Conservation (phyloP, 2,113 vertebrate genomes). For the Rutilus rutilus region DNA sequence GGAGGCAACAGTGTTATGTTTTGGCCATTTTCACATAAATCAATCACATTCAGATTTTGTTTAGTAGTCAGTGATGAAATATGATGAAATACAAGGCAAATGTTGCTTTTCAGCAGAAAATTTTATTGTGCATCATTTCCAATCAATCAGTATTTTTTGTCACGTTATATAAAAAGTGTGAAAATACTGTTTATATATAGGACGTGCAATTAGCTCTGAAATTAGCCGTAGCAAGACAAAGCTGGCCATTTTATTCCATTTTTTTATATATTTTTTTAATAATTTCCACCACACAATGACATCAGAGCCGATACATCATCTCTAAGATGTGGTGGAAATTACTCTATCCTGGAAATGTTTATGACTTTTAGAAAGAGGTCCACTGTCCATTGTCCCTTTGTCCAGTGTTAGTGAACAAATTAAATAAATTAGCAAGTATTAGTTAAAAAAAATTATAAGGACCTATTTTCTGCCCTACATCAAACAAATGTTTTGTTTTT, state of each 20-base stretch:
- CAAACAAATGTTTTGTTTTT: no score
- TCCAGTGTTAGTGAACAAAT: not conserved
- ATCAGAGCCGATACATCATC: not conserved
- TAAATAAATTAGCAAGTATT: not conserved
- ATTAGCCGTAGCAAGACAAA: not conserved
- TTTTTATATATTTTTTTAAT: no score
- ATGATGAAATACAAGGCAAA: not conserved
- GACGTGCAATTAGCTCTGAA: not conserved
- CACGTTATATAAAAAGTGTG: not conserved
- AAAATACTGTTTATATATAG: not conserved
- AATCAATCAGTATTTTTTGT: not conserved
- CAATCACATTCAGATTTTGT: not conserved
- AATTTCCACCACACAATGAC: not conserved
- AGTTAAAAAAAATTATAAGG: no score
- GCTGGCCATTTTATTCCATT: not conserved
- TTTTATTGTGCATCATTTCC: conserved; percentile 20
- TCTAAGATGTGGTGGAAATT: not conserved
- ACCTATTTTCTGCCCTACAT: not conserved
- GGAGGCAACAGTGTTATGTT: not conserved
- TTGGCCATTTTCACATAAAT: no score
- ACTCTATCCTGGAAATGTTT: not conserved
- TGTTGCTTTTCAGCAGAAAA: not conserved
- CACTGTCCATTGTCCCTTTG: no score
- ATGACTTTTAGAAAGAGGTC: not conserved
- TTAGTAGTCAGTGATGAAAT: not conserved